These are phyloP conservation scores for Myrmecobius fasciatus DNA, from an alignment of 2,113 vertebrate genomes.

Conservation along the genomic window DNA sequence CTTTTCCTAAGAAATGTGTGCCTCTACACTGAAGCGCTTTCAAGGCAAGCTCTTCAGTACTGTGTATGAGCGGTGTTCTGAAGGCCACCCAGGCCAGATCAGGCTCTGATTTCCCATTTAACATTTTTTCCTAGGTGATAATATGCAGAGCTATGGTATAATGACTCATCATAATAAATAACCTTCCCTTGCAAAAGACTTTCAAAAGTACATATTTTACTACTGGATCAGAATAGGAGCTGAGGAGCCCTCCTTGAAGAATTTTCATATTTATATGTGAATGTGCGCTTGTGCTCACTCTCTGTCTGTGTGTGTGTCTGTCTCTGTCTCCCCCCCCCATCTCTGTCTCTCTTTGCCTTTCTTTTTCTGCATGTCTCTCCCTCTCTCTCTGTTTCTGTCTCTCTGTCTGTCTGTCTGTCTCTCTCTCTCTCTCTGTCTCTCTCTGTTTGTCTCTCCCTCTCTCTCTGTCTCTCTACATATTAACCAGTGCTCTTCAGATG, in stretches of 20 bases:
- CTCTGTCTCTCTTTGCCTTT: too few species aligned
- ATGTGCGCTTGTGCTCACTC: accelerated
- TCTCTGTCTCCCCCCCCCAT: too few species aligned
- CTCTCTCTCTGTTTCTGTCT: too few species aligned
- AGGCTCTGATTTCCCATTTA: conserved; percentile 3
- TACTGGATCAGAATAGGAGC: background rate
- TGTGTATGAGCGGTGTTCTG: background rate
- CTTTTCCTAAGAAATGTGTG: conserved; percentile 3
- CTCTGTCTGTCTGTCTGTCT: too few species aligned
- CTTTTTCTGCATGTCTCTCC: too few species aligned
- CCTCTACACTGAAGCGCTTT: background rate
- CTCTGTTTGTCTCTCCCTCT: background rate
- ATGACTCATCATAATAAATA: background rate
- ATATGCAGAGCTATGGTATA: background rate
- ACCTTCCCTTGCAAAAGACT: background rate
- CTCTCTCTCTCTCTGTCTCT: too few species aligned
- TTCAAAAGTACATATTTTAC: background rate
- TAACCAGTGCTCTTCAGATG: background rate
- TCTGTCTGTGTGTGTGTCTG: too few species aligned
- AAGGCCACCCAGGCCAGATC: background rate
- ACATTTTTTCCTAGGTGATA: conserved; percentile 33
- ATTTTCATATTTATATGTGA: background rate
- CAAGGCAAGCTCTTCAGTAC: background rate
- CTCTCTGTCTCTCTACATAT: background rate
- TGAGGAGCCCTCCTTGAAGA: background rate